A percentile compares a stretch with the other conserved stretches of the same genome.
Evolutionary conservation across 2,888 invertebrate genomes (phyloP).

Genomic region (Sphaerophoria rueppellii): DNA sequence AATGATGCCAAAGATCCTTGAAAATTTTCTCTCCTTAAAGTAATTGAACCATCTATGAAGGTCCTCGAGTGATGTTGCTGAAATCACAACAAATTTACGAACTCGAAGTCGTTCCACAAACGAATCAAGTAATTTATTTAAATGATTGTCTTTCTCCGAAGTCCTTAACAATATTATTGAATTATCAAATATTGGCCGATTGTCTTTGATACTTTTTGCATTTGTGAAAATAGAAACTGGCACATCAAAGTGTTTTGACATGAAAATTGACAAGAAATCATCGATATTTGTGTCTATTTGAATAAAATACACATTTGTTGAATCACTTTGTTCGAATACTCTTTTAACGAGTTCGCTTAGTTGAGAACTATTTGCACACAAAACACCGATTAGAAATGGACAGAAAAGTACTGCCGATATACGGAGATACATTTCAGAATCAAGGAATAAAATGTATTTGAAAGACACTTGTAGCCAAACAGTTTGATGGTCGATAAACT

Average conservation of each 20-base stretch:
- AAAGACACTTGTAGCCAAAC: background rate
- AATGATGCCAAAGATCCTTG: conserved; percentile 22
- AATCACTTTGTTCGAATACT: conserved; percentile 27
- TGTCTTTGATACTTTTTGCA: background rate
- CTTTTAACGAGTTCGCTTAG: conserved; percentile 15
- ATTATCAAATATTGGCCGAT: background rate
- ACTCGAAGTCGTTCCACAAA: background rate
- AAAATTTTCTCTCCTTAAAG: background rate
- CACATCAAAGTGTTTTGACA: background rate
- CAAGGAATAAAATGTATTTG: conserved; percentile 8
- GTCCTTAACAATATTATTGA: conserved; percentile 5
- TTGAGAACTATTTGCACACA: conserved; percentile 21
- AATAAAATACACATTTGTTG: conserved; percentile 9
- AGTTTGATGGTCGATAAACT: background rate
- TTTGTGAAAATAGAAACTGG: conserved; percentile 14
- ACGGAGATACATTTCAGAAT: conserved; percentile 10
- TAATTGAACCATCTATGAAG: background rate
- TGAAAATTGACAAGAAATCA: conserved; percentile 7
- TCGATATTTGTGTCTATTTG: background rate
- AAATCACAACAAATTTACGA: conserved; percentile 23
- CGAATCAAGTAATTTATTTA: background rate
- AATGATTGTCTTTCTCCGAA: background rate
- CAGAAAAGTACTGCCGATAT: conserved; percentile 4
- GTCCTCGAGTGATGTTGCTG: background rate
- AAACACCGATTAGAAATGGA: background rate